These are phyloP conservation scores for Heliconius charithonia DNA, from an alignment of 2,888 invertebrate genomes.

Conservation along the genomic window DNA sequence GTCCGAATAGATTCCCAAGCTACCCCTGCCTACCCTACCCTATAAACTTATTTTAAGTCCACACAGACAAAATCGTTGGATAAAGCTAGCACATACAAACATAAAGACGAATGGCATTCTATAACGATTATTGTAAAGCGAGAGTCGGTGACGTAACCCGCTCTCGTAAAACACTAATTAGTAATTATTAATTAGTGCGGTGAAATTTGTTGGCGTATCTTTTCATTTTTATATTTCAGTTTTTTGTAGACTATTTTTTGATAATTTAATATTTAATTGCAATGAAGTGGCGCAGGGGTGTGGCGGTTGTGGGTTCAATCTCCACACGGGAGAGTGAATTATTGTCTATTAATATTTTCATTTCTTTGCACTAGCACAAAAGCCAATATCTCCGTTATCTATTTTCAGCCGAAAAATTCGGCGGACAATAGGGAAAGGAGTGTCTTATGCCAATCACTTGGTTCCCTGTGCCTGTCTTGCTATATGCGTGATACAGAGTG, in stretches of 20 bases:
- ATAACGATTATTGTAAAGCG: conserved; percentile 12
- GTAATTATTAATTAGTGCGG: conserved; percentile 15
- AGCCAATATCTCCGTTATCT: too few species aligned
- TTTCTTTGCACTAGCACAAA: neutral
- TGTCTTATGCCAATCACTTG: too few species aligned
- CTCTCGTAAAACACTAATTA: conserved; percentile 25
- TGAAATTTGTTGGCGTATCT: conserved; percentile 13
- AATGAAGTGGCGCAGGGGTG: neutral
- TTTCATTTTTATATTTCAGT: neutral
- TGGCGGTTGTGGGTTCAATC: neutral
- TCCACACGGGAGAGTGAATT: neutral
- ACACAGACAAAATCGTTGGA: neutral
- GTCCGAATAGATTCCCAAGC: too few species aligned
- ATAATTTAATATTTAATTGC: neutral
- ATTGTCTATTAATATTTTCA: neutral
- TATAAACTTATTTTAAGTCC: neutral
- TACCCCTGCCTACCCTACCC: too few species aligned
- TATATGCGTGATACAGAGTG: too few species aligned
- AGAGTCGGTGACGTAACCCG: conserved; percentile 19
- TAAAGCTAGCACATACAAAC: neutral
- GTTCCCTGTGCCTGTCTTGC: too few species aligned
- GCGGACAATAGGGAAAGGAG: too few species aligned
- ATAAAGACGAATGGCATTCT: conserved; percentile 9
- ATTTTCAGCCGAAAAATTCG: too few species aligned
- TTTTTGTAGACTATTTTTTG: neutral